phyloP scores from a whole-genome alignment of 92 coral and sea anemone species.

The Phymanthus crucifer region DNA sequence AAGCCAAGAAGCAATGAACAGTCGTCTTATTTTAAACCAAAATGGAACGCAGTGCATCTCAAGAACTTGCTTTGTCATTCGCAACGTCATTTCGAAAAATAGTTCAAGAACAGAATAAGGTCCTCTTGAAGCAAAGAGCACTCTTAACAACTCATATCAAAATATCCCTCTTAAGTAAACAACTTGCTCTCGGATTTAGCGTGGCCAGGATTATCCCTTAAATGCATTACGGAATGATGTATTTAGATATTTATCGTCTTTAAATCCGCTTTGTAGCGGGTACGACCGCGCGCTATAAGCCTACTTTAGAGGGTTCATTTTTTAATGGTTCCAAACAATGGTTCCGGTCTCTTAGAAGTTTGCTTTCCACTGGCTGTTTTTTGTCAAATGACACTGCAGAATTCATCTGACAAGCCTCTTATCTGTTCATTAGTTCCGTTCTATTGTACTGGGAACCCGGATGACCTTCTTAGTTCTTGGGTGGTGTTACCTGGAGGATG shows the following conservation, averaged over 20 bases:
- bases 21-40: neutral
- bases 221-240: no score
- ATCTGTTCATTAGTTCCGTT: neutral
- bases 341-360: neutral
- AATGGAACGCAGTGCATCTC: neutral
- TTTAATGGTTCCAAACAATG: neutral
- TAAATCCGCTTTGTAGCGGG: no score
- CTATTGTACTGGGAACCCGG: no score
- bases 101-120: neutral
- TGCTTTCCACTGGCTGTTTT: neutral
- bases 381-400: neutral
- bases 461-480: no score
- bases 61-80: neutral
- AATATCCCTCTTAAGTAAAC: no score
- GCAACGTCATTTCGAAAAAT: neutral
- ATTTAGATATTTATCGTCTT: no score
- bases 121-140: neutral
- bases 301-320: no score
- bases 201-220: no score
- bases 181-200: no score
- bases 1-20: neutral
- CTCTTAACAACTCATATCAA: no score
- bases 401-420: neutral
- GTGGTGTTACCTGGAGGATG: no score
- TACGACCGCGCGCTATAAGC: no score